Base-by-base conservation (phyloP, 2,888 invertebrate genomes). In the Scaeva pyrastri region DNA sequence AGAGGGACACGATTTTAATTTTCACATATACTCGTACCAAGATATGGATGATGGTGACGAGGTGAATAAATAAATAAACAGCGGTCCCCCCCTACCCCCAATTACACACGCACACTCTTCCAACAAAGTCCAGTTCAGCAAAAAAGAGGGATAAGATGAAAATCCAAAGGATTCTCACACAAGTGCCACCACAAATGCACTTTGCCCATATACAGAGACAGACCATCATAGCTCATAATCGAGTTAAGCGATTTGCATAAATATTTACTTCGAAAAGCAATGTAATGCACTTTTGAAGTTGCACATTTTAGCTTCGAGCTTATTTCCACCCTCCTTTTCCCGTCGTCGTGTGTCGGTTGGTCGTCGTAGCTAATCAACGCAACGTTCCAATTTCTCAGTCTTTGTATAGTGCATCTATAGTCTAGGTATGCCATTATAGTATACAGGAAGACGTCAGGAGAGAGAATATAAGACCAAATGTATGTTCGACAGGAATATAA, bases 161-260 rank as follows among this genome's bases (percentile, higher is more conserved):
- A 50, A 45, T 62, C 48, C 56, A 81, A 81, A 64, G 81, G 70
- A 73, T 70, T 74, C n/a, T n/a, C 31, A 5, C 56, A 70, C 73
- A 74, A 66, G 77, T 23, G 64, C 74, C 62, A 60, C 74, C 62
- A 60, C 77, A 86, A 78, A 81, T 77, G 71, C 81, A 81, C 74
- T 86, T 86, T 66, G 58, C 74, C 56, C 64, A 55, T 71, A 45
- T 2, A 8, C 39, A 39, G 10, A 10, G 8, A 39, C 10, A 11
- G 10, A 2, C 86, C 41, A n/a, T n/a, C n/a, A n/a, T n/a, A n/a
- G n/a, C n/a, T n/a, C 50, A 78, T 86, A 86, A 86, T 86, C 86
- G 73, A 78, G 81, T 86, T 86, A 86, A 86, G 86, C 86, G 86
- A 86, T 86, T 86, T 86, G 86, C 86, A 86, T 86, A 82, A 86